A percentile compares a stretch with the other conserved stretches of the same genome.
Conservation (phyloP, 2,113 vertebrate species). For the Micronycteris hirsuta region DNA sequence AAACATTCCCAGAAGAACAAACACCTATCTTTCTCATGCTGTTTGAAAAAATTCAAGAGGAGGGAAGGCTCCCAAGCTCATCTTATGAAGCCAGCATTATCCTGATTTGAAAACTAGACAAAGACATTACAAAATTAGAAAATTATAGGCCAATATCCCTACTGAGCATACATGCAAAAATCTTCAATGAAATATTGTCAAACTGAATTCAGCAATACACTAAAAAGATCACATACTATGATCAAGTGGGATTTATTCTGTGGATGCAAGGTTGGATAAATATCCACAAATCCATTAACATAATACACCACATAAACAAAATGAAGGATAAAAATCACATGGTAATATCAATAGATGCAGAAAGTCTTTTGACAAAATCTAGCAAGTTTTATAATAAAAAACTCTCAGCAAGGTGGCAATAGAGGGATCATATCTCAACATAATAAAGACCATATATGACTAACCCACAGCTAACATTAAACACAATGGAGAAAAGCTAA, state of each 20-base stretch:
- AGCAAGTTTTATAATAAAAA: neutral
- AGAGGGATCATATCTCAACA: neutral
- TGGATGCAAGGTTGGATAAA: neutral
- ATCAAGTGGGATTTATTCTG: neutral
- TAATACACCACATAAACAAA: neutral
- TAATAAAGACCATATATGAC: neutral
- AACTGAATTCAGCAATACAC: neutral
- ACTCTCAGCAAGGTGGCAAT: neutral
- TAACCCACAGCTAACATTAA: neutral
- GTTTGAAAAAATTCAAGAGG: neutral
- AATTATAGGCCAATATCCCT: neutral
- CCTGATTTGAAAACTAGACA: neutral
- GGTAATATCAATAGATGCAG: neutral
- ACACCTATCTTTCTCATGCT: neutral
- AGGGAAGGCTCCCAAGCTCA: neutral
- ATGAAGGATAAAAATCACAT: neutral
- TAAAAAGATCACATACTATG: neutral
- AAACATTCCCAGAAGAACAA: neutral
- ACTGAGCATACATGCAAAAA: neutral
- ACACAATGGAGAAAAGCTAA: neutral
- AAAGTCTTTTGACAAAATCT: neutral
- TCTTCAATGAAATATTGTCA: neutral
- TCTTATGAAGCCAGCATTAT: neutral
- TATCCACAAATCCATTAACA: neutral
- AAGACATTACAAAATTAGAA: neutral